phyloP scores from a whole-genome alignment of 2,113 vertebrate species.

The Dolichallabes microphthalmus region DNA sequence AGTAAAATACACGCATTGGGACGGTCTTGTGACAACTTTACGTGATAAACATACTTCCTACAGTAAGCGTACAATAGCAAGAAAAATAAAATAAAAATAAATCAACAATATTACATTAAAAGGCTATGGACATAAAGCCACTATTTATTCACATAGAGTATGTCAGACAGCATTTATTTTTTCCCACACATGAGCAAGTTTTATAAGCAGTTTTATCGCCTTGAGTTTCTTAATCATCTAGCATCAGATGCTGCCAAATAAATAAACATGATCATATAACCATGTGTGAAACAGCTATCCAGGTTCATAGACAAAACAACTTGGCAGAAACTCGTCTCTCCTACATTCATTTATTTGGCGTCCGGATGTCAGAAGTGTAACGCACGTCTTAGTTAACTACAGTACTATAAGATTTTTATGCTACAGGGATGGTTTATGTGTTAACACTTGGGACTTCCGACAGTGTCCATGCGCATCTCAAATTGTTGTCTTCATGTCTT shows the following conservation, averaged over 20 bases:
- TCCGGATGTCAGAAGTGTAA: neutral
- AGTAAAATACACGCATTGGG: neutral
- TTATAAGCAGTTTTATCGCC: neutral
- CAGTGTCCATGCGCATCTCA: neutral
- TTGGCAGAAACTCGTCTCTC: neutral
- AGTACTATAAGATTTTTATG: neutral
- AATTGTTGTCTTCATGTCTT: neutral
- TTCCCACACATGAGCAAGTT: neutral
- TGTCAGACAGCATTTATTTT: neutral
- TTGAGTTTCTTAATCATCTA: neutral
- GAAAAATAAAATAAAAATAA: neutral
- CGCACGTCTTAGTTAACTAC: neutral
- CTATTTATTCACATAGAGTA: neutral
- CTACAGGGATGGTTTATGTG: neutral
- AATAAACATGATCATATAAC: slow-evolving; percentile 1
- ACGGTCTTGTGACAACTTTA: neutral
- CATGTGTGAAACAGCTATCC: neutral
- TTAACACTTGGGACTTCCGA: neutral
- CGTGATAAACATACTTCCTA: neutral
- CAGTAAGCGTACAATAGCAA: neutral
- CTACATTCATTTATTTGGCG: neutral
- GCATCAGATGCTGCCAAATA: neutral
- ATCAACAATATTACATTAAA: neutral
- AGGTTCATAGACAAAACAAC: neutral
- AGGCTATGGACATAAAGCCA: neutral